Evolutionary conservation across 2,888 invertebrate genomes (phyloP).

Genomic region (Fragum fragum): DNA sequence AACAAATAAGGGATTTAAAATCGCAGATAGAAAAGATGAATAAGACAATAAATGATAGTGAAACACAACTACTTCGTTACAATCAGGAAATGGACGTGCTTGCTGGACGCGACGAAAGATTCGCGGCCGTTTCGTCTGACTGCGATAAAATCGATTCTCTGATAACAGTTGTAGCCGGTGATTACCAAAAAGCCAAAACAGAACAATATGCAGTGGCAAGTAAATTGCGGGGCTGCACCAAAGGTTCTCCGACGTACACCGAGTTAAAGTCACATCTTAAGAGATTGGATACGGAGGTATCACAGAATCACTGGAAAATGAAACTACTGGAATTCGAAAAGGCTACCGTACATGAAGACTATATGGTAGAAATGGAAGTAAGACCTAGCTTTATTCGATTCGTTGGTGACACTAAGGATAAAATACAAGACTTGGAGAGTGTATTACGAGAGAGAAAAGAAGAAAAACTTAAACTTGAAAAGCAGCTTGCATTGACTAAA

Average conservation of each 20-base stretch:
- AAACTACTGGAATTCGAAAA: constrained; percentile 78
- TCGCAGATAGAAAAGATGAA: constrained; percentile 60
- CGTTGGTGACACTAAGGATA: constrained; percentile 72
- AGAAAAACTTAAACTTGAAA: constrained; percentile 72
- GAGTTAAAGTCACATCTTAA: constrained; percentile 63
- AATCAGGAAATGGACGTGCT: constrained; percentile 64
- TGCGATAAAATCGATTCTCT: constrained; percentile 68
- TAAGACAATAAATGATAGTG: constrained; percentile 65
- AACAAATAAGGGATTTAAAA: constrained; percentile 60
- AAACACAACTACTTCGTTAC: constrained; percentile 60
- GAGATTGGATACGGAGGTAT: constrained; percentile 66
- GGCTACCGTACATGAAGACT: constrained; percentile 77
- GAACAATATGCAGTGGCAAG: constrained; percentile 55
- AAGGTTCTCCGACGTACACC: constrained; percentile 53
- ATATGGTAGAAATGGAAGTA: constrained; percentile 77
- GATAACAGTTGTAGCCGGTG: constrained; percentile 48
- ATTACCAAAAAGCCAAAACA: constrained; percentile 63
- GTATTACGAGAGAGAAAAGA: constrained; percentile 62
- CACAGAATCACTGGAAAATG: constrained; percentile 71
- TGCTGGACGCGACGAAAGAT: constrained; percentile 64
- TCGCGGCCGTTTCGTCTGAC: constrained; percentile 65
- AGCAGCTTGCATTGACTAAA: constrained; percentile 70
- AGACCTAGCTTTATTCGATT: constrained; percentile 82
- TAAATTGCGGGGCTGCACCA: constrained; percentile 57
- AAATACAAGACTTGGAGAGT: constrained; percentile 70